A percentile compares a stretch with the other conserved stretches of the same genome.
Evolutionary conservation across 64 coral and sea anemone species (phyloP).

Genomic region (Stichodactyla helianthus): DNA sequence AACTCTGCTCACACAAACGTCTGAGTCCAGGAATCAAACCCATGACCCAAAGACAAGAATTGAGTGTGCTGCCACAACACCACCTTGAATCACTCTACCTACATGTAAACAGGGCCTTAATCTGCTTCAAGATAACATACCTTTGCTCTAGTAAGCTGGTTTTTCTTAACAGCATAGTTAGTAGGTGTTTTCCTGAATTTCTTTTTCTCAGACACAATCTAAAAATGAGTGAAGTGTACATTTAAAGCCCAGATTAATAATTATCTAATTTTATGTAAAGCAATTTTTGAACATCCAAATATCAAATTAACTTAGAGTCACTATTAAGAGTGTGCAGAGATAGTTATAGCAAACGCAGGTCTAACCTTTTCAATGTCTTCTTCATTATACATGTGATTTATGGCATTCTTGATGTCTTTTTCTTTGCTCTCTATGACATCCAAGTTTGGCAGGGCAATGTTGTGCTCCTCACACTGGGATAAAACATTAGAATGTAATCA

Average conservation of each 20-base stretch:
- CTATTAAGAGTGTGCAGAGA: no score
- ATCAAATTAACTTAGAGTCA: no score
- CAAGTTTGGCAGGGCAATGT: constrained; percentile 74
- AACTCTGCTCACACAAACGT: no score
- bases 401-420: constrained; percentile 61
- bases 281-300: no score
- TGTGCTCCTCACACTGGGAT: constrained; percentile 65
- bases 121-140: constrained; percentile 19
- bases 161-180: constrained; percentile 98
- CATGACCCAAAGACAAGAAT: no score
- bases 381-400: constrained; percentile 89
- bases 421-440: constrained; percentile 78
- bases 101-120: no score
- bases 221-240: not conserved
- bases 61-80: no score
- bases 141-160: constrained; percentile 86
- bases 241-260: no score
- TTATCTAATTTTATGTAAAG: no score
- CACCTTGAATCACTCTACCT: no score
- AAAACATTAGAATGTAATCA: not conserved
- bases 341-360: not conserved
- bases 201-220: constrained; percentile 98
- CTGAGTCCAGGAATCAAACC: no score
- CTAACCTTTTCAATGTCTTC: constrained; percentile 93
- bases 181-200: constrained; percentile 97